Base-by-base conservation (phyloP, 1,140 invertebrate species). In the Cydia pomonella region DNA sequence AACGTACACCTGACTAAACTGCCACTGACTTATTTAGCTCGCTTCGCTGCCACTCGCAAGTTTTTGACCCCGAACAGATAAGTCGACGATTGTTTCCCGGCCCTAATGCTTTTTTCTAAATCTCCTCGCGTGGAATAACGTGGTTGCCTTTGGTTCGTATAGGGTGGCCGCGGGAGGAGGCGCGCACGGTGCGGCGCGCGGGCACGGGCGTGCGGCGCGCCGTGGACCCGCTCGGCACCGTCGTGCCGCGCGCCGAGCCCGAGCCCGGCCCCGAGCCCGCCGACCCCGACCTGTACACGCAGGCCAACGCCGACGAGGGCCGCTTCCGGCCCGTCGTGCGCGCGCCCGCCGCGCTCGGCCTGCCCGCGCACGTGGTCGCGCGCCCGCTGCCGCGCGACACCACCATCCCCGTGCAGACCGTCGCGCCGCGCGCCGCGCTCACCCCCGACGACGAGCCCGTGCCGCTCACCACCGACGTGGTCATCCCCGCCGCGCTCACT, bases 61-160 rank as follows among this genome's bases (percentile, higher is more conserved):
- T n/a, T 18, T 50, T 7, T 50, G 47, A 50, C 47, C 47, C 47
- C 47, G 47, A 50, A 50, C 47, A 18, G 53, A 59, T 59, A 59
- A 59, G 18, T 23, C 21, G 21, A 23, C 9, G 18, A 59, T 21
- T 23, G 77, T 75, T 84, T 79, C 81, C 79, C 81, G 81, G 80
- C 79, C 23, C 21, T 18, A 53, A 84, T 81, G 82, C 84, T 87
- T 83, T 79, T 79, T 81, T 85, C 79, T 81, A 86, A 87, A 83
- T 83, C 79, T 79, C 79, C 76, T 73, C 77, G 38, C 53, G 25
- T 63, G 75, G 50, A 89, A 82, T 92, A 92, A 90, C 85, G 83
- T 95, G 95, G 88, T 95, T 96, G 95, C 95, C 95, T 95, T 95
- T 95, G 95, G 95, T 95, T 96, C 94, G 95, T 94, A 95, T 95